Percentiles rank a stretch among this genome's conserved stretches.
Conservation (phyloP, 2,797 vertebrate genomes). For the Fistularia tabacaria region DNA sequence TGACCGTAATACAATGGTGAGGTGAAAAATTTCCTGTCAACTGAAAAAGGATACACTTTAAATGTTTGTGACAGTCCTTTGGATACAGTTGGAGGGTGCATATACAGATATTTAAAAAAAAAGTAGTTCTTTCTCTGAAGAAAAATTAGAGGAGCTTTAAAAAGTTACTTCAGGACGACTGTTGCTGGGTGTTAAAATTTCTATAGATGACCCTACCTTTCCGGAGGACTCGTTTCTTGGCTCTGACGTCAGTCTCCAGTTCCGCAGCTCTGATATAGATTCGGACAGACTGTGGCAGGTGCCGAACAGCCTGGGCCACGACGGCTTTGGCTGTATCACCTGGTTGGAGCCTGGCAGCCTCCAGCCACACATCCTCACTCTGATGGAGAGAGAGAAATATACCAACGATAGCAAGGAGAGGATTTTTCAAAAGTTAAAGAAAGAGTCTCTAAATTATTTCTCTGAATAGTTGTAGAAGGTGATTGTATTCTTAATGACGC, state of each 20-base stretch:
- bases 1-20: too few relatives aligned
- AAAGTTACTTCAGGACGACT: background rate
- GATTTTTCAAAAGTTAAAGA: too few relatives aligned
- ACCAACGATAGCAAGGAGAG: too few relatives aligned
- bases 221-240: slow-evolving; percentile 94
- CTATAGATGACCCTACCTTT: slow-evolving; percentile 79
- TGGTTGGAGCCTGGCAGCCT: slow-evolving; percentile 94
- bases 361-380: slow-evolving; percentile 98
- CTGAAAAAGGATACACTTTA: too few relatives aligned
- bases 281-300: slow-evolving; percentile 92
- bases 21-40: too few relatives aligned
- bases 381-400: slow-evolving; percentile 37
- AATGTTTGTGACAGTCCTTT: too few relatives aligned
- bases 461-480: too few relatives aligned
- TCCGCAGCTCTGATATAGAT: slow-evolving; percentile 97
- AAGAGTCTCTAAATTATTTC: too few relatives aligned
- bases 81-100: too few relatives aligned
- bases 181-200: background rate
- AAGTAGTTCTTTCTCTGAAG: too few relatives aligned
- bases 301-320: slow-evolving; percentile 96
- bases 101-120: too few relatives aligned
- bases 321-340: slow-evolving; percentile 97
- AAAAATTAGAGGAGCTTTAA: background rate
- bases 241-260: slow-evolving; percentile 92
- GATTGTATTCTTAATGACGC: too few relatives aligned